A percentile compares a stretch with the other conserved stretches of the same genome.
Conservation (phyloP, 2,113 vertebrate genomes). For the Callaeas wilsoni region DNA sequence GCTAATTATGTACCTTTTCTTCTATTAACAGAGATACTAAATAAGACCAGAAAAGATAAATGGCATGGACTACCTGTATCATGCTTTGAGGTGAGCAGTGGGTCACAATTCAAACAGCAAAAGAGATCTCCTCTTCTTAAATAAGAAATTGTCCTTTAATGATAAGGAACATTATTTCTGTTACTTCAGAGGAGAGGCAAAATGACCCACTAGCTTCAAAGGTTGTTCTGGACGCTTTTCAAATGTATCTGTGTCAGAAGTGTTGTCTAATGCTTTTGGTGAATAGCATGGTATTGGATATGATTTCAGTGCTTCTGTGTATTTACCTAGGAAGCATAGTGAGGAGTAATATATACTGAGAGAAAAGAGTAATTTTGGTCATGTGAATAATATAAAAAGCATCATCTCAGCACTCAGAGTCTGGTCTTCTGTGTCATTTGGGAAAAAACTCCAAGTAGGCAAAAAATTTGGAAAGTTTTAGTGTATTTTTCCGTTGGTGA, state of each 20-base stretch:
- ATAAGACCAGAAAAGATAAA: slow-evolving; percentile 26
- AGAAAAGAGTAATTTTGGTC: not conserved
- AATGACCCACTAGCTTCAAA: not conserved
- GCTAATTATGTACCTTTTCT: slow-evolving; percentile 59
- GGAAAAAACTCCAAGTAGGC: not conserved
- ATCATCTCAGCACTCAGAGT: not conserved
- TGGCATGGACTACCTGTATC: not conserved
- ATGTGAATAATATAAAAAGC: not conserved
- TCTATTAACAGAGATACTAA: slow-evolving; percentile 29
- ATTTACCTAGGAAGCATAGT: not conserved
- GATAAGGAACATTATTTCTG: not conserved
- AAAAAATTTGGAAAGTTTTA: not conserved
- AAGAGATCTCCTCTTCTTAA: not conserved
- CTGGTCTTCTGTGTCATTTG: not conserved
- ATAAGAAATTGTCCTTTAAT: not conserved
- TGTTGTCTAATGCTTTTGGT: not conserved
- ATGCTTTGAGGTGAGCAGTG: slow-evolving; percentile 24
- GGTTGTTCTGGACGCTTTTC: not conserved
- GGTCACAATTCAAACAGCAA: not conserved
- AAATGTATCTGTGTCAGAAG: not conserved
- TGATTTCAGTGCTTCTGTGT: not conserved
- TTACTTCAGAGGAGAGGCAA: not conserved
- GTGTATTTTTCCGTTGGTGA: not conserved
- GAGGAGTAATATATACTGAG: not conserved
- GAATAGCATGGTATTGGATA: not conserved